These are phyloP conservation scores for Tauraco erythrolophus DNA, from an alignment of 2,113 vertebrate genomes.

Conservation along the genomic window DNA sequence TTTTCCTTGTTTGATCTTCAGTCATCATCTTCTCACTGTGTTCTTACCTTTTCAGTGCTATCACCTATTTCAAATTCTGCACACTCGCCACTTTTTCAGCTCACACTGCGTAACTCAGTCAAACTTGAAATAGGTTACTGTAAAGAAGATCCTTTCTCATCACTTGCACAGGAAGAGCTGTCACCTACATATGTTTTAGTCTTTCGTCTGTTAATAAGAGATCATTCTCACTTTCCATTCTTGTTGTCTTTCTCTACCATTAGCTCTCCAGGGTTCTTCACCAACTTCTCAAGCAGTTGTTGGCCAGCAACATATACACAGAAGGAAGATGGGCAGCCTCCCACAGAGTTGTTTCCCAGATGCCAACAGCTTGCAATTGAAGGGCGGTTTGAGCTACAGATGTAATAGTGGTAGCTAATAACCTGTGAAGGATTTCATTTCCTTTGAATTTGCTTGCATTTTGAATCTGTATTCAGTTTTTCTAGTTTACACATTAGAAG, in stretches of 20 bases:
- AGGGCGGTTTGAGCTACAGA: background rate
- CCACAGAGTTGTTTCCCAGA: background rate
- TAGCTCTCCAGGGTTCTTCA: background rate
- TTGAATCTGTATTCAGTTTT: background rate
- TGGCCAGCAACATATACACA: background rate
- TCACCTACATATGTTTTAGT: background rate
- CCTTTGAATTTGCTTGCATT: background rate
- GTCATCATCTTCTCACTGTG: background rate
- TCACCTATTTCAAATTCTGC: background rate
- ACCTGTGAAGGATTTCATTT: background rate
- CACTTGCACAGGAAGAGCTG: background rate
- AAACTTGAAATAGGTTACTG: background rate
- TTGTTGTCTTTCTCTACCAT: background rate
- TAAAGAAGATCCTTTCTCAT: background rate
- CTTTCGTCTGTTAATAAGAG: background rate
- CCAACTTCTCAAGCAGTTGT: background rate
- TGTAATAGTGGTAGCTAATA: background rate
- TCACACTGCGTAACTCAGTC: background rate
- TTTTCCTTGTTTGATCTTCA: background rate
- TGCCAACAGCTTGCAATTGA: background rate
- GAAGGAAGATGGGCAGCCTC: background rate
- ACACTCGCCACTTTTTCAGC: background rate
- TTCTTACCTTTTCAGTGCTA: background rate
- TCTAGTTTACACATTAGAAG: background rate
- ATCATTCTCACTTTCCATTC: background rate